Base-by-base conservation (phyloP, 2,888 invertebrate genomes). In the Pedicia rivosa region DNA sequence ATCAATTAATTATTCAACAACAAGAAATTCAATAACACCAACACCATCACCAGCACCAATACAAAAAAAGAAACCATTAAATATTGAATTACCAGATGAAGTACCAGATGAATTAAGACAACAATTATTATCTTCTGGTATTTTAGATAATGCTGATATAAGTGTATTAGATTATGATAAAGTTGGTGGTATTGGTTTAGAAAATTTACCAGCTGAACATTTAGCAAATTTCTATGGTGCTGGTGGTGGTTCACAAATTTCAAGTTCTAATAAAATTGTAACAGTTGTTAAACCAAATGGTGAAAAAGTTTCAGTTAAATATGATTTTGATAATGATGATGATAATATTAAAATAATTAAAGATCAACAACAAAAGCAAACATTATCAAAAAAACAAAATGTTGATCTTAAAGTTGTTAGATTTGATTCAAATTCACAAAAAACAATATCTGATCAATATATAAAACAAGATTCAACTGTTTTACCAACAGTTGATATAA, bases 161-260 rank as follows among this genome's bases (percentile, higher is more conserved):
- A 86, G 87, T 46, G 71, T 88, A 33, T 61, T 87, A 40, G 86
- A 87, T 59, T 87, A 87, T 49, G 86, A 87, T 50, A 86, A 87
- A 65, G 76, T 84, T 27, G 86, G 87, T 20, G 86, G 83, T 43
- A 83, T 83, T 37, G 78, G 82, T 4, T 63, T 87, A 35, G 84
- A 84, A 43, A 81, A 78, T 43, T 58, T 87, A 35, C 84, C 86
- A 3, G 82, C 84, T 36, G 84, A 87, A 57, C 86, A 86, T 47
- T 58, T 87, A 40, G 83, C 83, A 25, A 84, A 86, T 55, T 84
- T 87, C 58, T 86, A 83, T 51, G 74, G 78, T 14, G 80, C 79
- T n/a, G 86, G 84, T 36, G 83, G 83, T 39, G 79, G 66, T 5
- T 71, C 78, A 43, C 78, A 80, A 53, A 69, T 78, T 40, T 69